These are phyloP conservation scores for Pollicipes pollicipes DNA, from an alignment of 1,140 invertebrate species.

Conservation along the genomic window DNA sequence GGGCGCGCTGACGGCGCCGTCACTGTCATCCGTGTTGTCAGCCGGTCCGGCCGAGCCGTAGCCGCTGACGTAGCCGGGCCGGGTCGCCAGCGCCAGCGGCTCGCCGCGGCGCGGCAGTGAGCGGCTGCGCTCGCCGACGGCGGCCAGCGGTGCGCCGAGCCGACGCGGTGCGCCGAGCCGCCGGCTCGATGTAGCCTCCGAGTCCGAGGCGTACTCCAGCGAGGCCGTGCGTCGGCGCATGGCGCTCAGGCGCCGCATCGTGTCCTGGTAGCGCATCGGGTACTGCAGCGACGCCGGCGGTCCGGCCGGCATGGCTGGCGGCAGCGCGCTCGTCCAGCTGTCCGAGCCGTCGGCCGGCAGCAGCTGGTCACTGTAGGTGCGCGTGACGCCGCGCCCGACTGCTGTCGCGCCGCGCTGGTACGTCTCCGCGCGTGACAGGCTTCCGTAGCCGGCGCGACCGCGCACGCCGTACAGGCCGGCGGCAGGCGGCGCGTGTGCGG, in stretches of 20 bases:
- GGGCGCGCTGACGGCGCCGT: slow-evolving; percentile 60
- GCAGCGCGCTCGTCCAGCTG: slow-evolving; percentile 16
- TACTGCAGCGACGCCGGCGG: slow-evolving; percentile 19
- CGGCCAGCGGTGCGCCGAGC: slow-evolving; percentile 33
- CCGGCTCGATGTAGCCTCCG: slow-evolving; percentile 47
- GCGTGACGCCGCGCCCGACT: slow-evolving; percentile 22
- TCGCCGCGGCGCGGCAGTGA: slow-evolving; percentile 17
- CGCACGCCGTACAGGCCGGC: slow-evolving; percentile 51
- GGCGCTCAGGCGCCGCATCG: slow-evolving; percentile 20
- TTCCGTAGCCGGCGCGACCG: slow-evolving; percentile 25
- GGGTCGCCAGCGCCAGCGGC: slow-evolving; percentile 8
- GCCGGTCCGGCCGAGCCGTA: slow-evolving; percentile 26
- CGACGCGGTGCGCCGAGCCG: slow-evolving; percentile 16
- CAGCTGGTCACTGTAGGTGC: slow-evolving; percentile 24
- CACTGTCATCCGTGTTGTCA: slow-evolving; percentile 49
- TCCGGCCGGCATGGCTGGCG: slow-evolving; percentile 12
- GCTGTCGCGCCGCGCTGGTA: slow-evolving; percentile 36
- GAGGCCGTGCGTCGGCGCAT: slow-evolving; percentile 25
- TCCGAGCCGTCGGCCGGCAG: slow-evolving; percentile 19
- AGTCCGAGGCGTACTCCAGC: slow-evolving; percentile 81
- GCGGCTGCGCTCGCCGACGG: not conserved
- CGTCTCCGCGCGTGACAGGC: slow-evolving; percentile 17
- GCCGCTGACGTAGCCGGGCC: slow-evolving; percentile 14
- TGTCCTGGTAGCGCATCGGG: slow-evolving; percentile 18
- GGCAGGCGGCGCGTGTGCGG: not conserved